Percentiles rank a stretch among this genome's conserved stretches.
phyloP scores from a whole-genome alignment of 1,140 invertebrate species.

The Rhopalosiphum padi region DNA sequence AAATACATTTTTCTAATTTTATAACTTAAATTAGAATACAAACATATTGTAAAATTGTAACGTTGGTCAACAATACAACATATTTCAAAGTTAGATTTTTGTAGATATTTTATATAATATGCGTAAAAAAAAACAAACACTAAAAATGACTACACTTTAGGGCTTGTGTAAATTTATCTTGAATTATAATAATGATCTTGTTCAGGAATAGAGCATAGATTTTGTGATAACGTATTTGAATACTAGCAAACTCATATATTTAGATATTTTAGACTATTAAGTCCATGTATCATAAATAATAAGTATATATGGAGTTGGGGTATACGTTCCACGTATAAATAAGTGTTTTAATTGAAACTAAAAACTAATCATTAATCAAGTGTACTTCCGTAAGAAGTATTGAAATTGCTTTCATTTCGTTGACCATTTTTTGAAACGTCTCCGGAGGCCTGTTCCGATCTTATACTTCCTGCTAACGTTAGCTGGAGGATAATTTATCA shows the following conservation, averaged over 20 bases:
- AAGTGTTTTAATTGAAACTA: conserved; percentile 46
- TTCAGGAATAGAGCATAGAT: not conserved
- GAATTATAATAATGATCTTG: not conserved
- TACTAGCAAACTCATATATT: not conserved
- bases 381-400: conserved; percentile 9
- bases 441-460: conserved; percentile 43
- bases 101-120: no score
- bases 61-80: no score
- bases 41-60: no score
- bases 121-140: not conserved
- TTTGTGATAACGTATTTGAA: not conserved
- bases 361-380: conserved; percentile 33
- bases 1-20: no score
- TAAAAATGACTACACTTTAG: not conserved
- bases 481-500: conserved; percentile 48
- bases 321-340: not conserved
- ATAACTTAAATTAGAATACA: no score
- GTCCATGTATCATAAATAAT: not conserved
- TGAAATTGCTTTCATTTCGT: conserved; percentile 50
- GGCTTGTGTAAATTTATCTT: not conserved
- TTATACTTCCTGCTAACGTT: conserved; percentile 46
- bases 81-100: no score
- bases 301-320: not conserved
- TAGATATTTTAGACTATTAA: not conserved
- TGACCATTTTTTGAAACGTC: conserved; percentile 53